A percentile compares a stretch with the other conserved stretches of the same genome.
phyloP scores from a whole-genome alignment of 2,797 vertebrate species.

The Vespertilio murinus region DNA sequence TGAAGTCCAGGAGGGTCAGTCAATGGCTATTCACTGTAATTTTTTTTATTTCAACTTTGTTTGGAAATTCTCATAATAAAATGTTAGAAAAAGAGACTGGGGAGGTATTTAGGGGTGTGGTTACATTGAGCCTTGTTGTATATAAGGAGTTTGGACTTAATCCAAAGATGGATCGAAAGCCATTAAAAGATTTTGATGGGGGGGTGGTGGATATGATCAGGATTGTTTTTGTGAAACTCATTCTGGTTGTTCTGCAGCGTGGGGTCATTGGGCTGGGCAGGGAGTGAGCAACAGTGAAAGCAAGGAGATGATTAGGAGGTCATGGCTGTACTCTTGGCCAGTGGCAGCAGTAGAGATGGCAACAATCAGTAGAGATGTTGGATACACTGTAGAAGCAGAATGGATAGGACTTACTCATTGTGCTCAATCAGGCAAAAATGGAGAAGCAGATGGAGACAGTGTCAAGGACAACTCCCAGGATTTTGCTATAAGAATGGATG shows the following conservation, averaged over 20 bases:
- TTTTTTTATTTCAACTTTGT: neutral
- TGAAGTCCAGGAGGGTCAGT: neutral
- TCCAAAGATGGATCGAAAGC: constrained; percentile 62
- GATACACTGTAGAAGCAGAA: neutral
- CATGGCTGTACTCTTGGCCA: neutral
- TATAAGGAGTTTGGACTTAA: constrained; percentile 45
- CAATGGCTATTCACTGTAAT: neutral
- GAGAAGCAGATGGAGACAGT: neutral
- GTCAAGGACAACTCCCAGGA: neutral
- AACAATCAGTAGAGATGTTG: neutral
- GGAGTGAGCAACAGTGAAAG: neutral
- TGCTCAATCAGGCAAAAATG: neutral
- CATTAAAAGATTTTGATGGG: constrained; percentile 53
- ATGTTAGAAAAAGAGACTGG: neutral
- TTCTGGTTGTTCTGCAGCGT: neutral
- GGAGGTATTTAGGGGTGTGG: neutral
- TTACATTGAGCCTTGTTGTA: neutral
- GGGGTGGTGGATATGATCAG: neutral
- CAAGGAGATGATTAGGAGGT: neutral
- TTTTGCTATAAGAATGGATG: neutral
- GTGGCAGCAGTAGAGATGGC: neutral
- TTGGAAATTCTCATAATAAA: neutral
- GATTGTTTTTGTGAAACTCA: constrained; percentile 23
- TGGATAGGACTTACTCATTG: neutral
- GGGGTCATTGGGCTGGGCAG: neutral